phyloP scores from a whole-genome alignment of 1,140 invertebrate genomes.

The Diachasma alloeum region DNA sequence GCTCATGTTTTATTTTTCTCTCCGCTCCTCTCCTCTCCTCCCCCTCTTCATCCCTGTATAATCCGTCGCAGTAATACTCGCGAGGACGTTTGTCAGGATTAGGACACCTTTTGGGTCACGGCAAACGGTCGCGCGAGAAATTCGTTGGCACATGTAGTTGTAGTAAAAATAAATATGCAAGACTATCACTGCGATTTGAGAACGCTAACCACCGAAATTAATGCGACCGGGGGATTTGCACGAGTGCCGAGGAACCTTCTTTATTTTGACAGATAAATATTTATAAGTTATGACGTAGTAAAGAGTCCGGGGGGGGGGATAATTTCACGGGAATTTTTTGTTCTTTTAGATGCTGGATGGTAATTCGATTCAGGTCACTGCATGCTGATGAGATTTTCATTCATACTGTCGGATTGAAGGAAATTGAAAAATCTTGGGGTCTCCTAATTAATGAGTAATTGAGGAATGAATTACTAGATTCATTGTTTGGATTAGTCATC shows the following conservation, averaged over 20 bases:
- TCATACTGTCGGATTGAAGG: not conserved
- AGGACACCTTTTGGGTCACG: conserved; percentile 22
- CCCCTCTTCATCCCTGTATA: not conserved
- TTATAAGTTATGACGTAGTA: conserved; percentile 22
- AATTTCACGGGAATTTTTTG: not conserved
- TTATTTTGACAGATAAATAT: conserved; percentile 33
- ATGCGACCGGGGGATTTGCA: conserved; percentile 27
- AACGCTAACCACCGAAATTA: conserved; percentile 18
- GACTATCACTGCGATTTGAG: not conserved
- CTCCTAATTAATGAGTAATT: not conserved
- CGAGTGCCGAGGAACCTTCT: conserved; percentile 3
- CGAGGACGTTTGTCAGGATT: conserved; percentile 33
- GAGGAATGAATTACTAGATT: not conserved
- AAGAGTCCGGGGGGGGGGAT: not conserved
- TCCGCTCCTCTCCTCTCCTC: not conserved
- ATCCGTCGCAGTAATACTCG: conserved; percentile 19
- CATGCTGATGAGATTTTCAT: not conserved
- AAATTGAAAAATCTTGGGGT: not conserved
- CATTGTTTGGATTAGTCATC: no score
- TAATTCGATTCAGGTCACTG: conserved; percentile 29
- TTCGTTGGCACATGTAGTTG: not conserved
- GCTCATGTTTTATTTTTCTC: not conserved
- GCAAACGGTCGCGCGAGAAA: not conserved
- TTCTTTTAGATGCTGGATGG: not conserved
- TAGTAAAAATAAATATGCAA: not conserved